A percentile compares a stretch with the other conserved stretches of the same genome.
Evolutionary conservation across 2,113 vertebrate species (phyloP).

Genomic region (Oryzias celebensis): DNA sequence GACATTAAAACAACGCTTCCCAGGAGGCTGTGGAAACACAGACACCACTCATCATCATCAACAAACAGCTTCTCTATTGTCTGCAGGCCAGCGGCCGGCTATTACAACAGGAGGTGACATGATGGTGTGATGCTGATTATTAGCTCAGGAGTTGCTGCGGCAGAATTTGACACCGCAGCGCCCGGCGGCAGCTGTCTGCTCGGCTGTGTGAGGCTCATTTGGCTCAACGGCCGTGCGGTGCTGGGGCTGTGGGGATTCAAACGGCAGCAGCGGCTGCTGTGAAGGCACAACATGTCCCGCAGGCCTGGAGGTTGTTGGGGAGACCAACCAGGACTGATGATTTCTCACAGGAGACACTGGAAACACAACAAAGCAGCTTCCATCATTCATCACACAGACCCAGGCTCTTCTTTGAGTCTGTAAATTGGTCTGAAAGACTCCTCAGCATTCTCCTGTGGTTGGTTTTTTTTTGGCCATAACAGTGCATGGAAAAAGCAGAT

Average conservation of each 20-base stretch:
- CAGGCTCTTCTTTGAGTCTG: conserved; percentile 5
- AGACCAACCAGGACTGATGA: neutral
- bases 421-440: conserved; percentile 15
- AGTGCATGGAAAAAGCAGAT: conserved; percentile 11
- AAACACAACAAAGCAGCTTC: conserved; percentile 8
- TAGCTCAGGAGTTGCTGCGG: conserved; percentile 31
- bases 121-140: conserved; percentile 14
- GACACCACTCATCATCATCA: conserved; percentile 31
- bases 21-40: conserved; percentile 8
- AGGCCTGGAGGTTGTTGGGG: neutral
- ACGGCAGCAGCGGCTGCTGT: neutral
- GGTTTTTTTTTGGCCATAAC: conserved; percentile 21
- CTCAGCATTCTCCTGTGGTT: neutral
- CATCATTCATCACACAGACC: conserved; percentile 6
- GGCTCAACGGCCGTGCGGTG: neutral
- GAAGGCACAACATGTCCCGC: neutral
- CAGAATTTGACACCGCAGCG: conserved; percentile 38
- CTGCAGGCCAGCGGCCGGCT: conserved; percentile 23
- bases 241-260: conserved; percentile 14
- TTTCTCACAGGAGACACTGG: conserved; percentile 7
- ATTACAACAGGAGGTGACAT: conserved; percentile 23
- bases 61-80: conserved; percentile 29
- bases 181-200: neutral
- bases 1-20: conserved; percentile 1
- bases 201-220: neutral